These are phyloP conservation scores for Sphaerophoria taeniata DNA, from an alignment of 2,888 invertebrate genomes.

Conservation along the genomic window DNA sequence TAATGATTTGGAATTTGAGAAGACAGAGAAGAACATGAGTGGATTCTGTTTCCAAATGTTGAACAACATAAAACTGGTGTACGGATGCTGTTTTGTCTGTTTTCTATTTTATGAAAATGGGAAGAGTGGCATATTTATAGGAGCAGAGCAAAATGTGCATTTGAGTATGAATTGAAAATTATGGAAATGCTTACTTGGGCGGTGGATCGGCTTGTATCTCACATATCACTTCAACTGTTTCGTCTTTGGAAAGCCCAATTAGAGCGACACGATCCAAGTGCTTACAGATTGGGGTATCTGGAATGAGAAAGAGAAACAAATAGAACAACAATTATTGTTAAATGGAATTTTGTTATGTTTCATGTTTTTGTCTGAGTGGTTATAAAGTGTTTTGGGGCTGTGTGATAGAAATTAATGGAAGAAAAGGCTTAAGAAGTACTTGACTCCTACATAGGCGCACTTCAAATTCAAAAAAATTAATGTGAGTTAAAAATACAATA, in stretches of 20 bases:
- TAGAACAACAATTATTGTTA: neutral
- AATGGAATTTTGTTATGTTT: neutral
- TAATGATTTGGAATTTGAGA: conserved; percentile 39
- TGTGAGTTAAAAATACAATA: too few species aligned
- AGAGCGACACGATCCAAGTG: conserved; percentile 89
- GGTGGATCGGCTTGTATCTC: conserved; percentile 96
- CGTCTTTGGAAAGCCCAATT: conserved; percentile 94
- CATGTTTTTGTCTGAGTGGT: neutral
- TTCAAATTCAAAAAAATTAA: neutral
- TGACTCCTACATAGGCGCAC: too few species aligned
- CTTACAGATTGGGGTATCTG: conserved; percentile 93
- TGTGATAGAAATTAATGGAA: too few species aligned
- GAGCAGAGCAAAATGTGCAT: conserved; percentile 25
- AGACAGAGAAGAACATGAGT: neutral
- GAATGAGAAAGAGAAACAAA: conserved; percentile 71
- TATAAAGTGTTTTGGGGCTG: too few species aligned
- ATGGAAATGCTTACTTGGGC: conserved; percentile 83
- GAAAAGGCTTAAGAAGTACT: too few species aligned
- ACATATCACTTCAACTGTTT: conserved; percentile 93
- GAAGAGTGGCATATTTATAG: conserved; percentile 16
- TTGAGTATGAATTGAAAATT: neutral
- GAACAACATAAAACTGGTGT: conserved; percentile 9
- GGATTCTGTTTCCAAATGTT: neutral
- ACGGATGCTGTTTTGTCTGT: conserved; percentile 14
- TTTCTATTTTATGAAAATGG: conserved; percentile 42